Percentiles rank a stretch among this genome's conserved stretches.
Evolutionary conservation across 2,113 vertebrate genomes (phyloP).

Genomic region (Semnornis frantzii): DNA sequence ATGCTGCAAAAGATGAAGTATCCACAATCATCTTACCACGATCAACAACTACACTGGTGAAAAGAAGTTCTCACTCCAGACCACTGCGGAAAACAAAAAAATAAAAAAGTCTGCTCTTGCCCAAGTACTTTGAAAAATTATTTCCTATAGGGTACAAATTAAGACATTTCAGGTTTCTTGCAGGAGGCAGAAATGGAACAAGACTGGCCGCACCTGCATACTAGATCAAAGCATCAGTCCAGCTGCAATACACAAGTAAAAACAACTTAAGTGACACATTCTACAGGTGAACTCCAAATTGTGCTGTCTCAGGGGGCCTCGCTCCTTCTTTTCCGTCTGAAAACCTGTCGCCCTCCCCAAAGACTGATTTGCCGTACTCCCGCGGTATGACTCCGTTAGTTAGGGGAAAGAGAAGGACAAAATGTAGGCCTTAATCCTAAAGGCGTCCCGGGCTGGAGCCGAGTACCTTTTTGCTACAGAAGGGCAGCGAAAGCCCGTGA

Average conservation of each 20-base stretch:
- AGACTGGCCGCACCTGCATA: rapidly evolving
- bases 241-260: rapidly evolving
- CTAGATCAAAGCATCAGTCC: rapidly evolving
- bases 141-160: neutral
- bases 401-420: no score
- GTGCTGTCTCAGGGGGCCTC: rapidly evolving
- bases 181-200: neutral
- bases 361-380: rapidly evolving
- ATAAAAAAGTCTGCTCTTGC: neutral
- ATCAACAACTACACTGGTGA: neutral
- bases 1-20: neutral
- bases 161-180: neutral
- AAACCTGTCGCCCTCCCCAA: no score
- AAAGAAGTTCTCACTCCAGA: neutral
- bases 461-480: neutral
- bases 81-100: neutral
- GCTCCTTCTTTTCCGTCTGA: no score
- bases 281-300: rapidly evolving
- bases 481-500: neutral
- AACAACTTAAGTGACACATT: rapidly evolving
- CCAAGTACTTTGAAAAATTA: neutral
- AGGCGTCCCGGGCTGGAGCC: neutral
- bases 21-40: no score
- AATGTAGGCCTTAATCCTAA: no score
- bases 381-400: rapidly evolving